Evolutionary conservation across 1,140 invertebrate genomes (phyloP), one percentile per base, ranked within the genome.

Genomic region (Antheraea pernyi): DNA sequence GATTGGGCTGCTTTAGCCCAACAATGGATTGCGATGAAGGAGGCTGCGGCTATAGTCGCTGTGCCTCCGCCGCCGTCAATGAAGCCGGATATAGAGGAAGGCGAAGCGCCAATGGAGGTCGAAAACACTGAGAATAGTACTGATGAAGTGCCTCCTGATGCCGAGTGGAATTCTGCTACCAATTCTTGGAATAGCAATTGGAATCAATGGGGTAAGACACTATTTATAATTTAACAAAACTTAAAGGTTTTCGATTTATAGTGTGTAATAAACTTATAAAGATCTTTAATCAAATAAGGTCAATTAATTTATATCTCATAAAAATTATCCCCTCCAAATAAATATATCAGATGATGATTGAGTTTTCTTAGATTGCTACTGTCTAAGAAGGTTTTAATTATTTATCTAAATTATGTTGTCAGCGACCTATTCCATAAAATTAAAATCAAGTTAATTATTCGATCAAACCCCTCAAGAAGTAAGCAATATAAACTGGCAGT

Each of bases 21-120:
- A 82, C 98, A 99, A 95, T 99, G 98, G 98, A 99, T 99, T 73
- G 96, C 97, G 84, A 98, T 99, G 97, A 98, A 98, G 83, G 97
- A 98, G 86, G 84, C 90, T 59, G 83, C 85, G 36, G 88, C 91
- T 36, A 84, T 92, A 42, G 86, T 93, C 42, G 77, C 90, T 42
- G 75, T 90, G n/a, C 83, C 91, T 30, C 85, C 93, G 59, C 91
- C 93, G 70, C 93, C 93, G 18, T 89, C 93, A 19, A 88, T 89
- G 72, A 94, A 93, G 69, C 83, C 82, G 7, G 88, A 94, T 71
- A 75, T 85, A 67, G 96, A 95, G 85, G 95, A 95, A 46, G 96
- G 96, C 7, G 97, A 97, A 91, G 97, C 96, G 11, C 96, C 96
- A 11, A 97, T 97, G 97, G 97, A 97, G 76, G 95, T 97, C 82